phyloP scores from a whole-genome alignment of 2,797 vertebrate species.

The Acanthis flammea region DNA sequence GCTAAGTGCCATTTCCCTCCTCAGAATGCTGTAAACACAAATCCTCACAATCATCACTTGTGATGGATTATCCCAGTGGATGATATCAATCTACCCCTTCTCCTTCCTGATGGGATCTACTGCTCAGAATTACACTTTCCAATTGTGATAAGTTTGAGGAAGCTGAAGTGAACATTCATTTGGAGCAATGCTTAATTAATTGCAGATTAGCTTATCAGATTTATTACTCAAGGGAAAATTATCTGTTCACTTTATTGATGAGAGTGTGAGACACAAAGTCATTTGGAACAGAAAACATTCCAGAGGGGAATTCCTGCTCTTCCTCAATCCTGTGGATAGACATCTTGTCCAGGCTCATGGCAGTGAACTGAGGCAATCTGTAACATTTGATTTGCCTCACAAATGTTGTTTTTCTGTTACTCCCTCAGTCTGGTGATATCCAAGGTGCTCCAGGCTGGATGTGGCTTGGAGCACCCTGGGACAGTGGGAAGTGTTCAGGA shows the following conservation, averaged over 20 bases:
- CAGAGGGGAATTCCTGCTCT: background rate
- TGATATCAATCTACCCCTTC: background rate
- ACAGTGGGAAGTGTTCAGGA: background rate
- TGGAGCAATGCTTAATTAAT: conserved; percentile 21
- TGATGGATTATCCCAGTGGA: rapidly evolving
- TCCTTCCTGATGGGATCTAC: background rate
- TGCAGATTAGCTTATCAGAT: background rate
- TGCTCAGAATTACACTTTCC: background rate
- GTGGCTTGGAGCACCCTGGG: background rate
- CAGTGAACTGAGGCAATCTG: background rate
- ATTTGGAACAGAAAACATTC: background rate
- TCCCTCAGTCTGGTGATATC: background rate
- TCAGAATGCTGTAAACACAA: background rate
- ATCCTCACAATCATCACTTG: background rate
- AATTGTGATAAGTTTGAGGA: background rate
- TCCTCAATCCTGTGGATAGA: background rate
- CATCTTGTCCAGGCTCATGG: background rate
- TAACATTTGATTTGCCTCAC: background rate
- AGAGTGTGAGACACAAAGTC: background rate
- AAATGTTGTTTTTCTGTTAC: background rate
- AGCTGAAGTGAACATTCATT: background rate
- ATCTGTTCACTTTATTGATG: background rate
- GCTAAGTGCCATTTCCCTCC: background rate
- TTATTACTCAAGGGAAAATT: background rate
- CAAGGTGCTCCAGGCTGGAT: background rate